A percentile compares a stretch with the other conserved stretches of the same genome.
Evolutionary conservation across 1,140 invertebrate genomes (phyloP).

Genomic region (Acromyrmex heyeri): DNA sequence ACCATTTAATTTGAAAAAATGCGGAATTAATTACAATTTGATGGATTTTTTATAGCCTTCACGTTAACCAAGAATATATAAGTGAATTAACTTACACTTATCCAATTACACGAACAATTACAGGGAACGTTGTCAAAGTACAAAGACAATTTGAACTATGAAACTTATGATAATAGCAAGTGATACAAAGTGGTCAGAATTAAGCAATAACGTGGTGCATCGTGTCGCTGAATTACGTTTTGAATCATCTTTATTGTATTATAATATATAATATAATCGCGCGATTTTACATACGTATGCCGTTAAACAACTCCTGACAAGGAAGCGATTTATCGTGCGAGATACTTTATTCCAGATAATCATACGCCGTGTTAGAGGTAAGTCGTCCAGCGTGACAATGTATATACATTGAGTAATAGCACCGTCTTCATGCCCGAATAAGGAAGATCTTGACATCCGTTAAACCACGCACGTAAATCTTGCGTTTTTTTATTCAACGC

Average conservation of each 20-base stretch:
- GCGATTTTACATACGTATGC: slow-evolving; percentile 66
- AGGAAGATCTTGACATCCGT: slow-evolving; percentile 56
- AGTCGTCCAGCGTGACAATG: slow-evolving; percentile 69
- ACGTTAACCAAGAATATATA: background rate
- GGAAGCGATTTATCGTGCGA: slow-evolving; percentile 74
- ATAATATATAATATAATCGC: slow-evolving; percentile 46
- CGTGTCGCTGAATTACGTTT: slow-evolving; percentile 45
- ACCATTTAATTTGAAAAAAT: background rate
- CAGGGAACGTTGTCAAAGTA: background rate
- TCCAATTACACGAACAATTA: background rate
- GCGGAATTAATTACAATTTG: background rate
- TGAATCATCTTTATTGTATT: slow-evolving; percentile 30
- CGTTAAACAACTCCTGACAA: slow-evolving; percentile 75
- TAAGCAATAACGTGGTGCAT: slow-evolving; percentile 46
- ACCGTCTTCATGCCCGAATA: slow-evolving; percentile 49
- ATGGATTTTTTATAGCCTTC: background rate
- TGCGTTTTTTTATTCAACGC: background rate
- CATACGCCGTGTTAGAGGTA: slow-evolving; percentile 73
- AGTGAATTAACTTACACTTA: background rate
- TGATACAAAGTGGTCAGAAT: slow-evolving; percentile 10
- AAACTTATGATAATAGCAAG: background rate
- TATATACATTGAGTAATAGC: slow-evolving; percentile 74
- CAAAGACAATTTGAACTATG: background rate
- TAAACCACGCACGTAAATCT: slow-evolving; percentile 36
- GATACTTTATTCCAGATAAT: slow-evolving; percentile 76